Percentiles rank a stretch among this genome's conserved stretches.
Evolutionary conservation across 2,888 invertebrate genomes (phyloP).

Genomic region (Onthophagus sagittarius): DNA sequence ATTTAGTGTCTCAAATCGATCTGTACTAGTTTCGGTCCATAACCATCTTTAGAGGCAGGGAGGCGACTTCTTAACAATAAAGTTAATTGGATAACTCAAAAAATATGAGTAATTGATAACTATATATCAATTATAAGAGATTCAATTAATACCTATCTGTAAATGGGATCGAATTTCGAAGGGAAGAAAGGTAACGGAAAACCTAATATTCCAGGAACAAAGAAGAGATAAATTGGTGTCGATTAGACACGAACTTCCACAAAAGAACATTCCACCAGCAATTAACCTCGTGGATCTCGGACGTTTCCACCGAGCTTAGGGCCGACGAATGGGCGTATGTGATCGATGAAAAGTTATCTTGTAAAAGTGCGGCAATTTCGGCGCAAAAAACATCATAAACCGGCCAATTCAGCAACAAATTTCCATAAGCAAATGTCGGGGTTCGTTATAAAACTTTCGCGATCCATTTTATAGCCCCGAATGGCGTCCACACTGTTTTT

Average conservation of each 20-base stretch:
- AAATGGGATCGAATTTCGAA: neutral
- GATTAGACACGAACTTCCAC: neutral
- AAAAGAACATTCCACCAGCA: neutral
- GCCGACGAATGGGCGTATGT: neutral
- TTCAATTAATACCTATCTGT: neutral
- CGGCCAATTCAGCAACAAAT: neutral
- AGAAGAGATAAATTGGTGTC: neutral
- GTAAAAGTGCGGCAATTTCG: neutral
- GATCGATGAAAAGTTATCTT: neutral
- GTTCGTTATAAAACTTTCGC: neutral
- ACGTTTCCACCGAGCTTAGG: neutral
- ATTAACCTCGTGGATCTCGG: neutral
- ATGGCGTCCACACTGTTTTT: neutral
- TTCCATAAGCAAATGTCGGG: neutral
- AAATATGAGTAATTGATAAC: neutral
- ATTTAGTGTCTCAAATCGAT: no score
- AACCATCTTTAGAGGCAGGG: no score
- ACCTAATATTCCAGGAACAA: neutral
- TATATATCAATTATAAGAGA: neutral
- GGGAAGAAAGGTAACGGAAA: neutral
- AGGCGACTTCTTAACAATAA: neutral
- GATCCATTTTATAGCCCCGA: neutral
- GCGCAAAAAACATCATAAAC: neutral
- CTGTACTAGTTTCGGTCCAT: no score
- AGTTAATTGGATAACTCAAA: neutral